These are phyloP conservation scores for Caenorhabditis auriculariae DNA, from an alignment of 2,888 invertebrate genomes.

Conservation along the genomic window DNA sequence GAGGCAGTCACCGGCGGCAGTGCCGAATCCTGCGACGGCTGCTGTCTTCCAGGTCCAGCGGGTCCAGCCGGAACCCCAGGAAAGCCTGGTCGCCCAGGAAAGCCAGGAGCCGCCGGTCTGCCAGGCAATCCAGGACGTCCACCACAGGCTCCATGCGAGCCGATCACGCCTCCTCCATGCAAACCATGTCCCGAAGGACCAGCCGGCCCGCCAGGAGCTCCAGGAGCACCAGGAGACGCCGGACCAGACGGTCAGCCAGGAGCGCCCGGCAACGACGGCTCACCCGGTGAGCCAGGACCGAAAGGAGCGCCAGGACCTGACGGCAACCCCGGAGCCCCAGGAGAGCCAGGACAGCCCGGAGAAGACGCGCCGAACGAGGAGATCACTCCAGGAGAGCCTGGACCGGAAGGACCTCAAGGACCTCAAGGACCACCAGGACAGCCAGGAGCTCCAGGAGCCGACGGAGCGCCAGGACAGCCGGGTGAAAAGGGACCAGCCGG, in stretches of 20 bases:
- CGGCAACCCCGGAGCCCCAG: constrained; percentile 43
- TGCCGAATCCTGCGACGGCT: constrained; percentile 30
- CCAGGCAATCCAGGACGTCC: constrained; percentile 45
- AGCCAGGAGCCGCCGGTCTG: constrained; percentile 41
- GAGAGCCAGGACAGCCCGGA: constrained; percentile 46
- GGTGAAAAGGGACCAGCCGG: constrained; percentile 37
- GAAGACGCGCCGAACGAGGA: too few relatives aligned
- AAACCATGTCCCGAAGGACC: constrained; percentile 44
- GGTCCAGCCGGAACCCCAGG: constrained; percentile 50
- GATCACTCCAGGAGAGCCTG: too few relatives aligned
- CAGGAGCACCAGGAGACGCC: constrained; percentile 38
- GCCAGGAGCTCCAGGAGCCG: constrained; percentile 40
- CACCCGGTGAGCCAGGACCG: too few relatives aligned
- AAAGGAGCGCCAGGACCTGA: constrained; percentile 37
- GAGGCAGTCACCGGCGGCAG: constrained; percentile 16
- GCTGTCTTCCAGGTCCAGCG: constrained; percentile 51
- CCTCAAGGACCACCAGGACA: constrained; percentile 26
- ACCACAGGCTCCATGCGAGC: constrained; percentile 36
- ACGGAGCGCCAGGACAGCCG: constrained; percentile 34
- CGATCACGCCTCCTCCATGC: constrained; percentile 38
- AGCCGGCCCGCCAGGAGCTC: constrained; percentile 44
- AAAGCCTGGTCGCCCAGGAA: constrained; percentile 40
- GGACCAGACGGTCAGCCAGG: constrained; percentile 44
- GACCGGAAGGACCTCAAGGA: too few relatives aligned
- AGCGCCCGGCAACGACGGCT: too few relatives aligned